Evolutionary conservation across 2,113 vertebrate species (phyloP).

Genomic region (Thinocorus orbignyianus): DNA sequence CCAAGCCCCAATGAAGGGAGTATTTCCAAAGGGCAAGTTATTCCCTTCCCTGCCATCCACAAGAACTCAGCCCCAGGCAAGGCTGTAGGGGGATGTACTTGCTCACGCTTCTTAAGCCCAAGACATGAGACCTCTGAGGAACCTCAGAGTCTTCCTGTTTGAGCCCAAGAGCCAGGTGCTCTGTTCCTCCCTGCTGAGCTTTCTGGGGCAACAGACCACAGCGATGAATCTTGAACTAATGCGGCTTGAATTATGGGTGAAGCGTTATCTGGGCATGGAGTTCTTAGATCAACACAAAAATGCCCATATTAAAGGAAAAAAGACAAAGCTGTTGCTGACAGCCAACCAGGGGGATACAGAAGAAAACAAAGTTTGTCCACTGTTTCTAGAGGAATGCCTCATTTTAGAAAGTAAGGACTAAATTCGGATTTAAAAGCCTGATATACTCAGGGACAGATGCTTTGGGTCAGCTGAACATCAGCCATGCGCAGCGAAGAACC

Average conservation of each 20-base stretch:
- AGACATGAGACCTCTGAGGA: rapidly evolving
- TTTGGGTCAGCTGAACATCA: neutral
- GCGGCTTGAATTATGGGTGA: neutral
- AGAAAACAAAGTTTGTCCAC: neutral
- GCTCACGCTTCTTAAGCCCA: neutral
- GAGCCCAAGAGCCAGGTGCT: neutral
- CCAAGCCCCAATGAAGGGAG: neutral
- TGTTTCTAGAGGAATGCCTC: neutral
- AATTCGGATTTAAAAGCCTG: neutral
- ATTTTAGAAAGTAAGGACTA: neutral
- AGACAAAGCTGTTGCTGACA: neutral
- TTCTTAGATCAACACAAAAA: neutral
- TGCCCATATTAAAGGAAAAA: neutral
- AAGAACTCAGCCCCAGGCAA: neutral
- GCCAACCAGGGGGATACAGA: neutral
- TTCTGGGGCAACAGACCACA: neutral
- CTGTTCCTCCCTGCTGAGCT: rapidly evolving
- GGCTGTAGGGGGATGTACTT: neutral
- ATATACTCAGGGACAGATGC: rapidly evolving
- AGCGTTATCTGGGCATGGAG: rapidly evolving
- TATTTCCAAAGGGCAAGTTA: neutral
- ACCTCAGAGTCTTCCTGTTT: neutral
- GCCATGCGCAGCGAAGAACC: neutral
- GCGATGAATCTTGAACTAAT: rapidly evolving
- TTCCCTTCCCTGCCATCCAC: neutral